A percentile compares a stretch with the other conserved stretches of the same genome.
These are phyloP conservation scores for Lophura nycthemera DNA, from an alignment of 2,113 vertebrate species.

Conservation along the genomic window DNA sequence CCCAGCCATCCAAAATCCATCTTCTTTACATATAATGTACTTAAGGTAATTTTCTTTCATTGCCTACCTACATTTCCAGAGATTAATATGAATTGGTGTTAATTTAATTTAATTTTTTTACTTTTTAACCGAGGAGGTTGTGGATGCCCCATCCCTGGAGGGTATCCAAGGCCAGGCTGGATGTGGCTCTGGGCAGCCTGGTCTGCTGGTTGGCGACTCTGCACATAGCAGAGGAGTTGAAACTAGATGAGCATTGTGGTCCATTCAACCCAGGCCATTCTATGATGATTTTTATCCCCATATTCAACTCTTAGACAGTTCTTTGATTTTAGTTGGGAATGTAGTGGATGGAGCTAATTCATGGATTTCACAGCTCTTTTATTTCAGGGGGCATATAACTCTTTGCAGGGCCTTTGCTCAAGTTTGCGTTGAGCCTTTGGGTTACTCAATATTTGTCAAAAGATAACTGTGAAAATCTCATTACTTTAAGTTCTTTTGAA, in stretches of 20 bases:
- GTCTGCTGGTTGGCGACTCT: too few species aligned
- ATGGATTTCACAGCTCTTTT: background rate
- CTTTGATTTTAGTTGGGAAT: background rate
- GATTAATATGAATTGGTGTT: background rate
- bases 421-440: background rate
- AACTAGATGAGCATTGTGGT: too few species aligned
- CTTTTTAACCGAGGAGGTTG: too few species aligned
- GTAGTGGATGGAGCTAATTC: background rate
- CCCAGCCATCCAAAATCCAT: background rate
- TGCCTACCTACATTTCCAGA: background rate
- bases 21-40: background rate
- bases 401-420: background rate
- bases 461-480: background rate
- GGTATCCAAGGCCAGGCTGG: too few species aligned
- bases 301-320: background rate
- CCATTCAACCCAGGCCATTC: too few species aligned
- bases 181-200: too few species aligned
- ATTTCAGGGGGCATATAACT: background rate
- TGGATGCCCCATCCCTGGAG: too few species aligned
- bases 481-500: constrained; percentile 8
- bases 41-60: rapidly evolving
- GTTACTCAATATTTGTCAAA: constrained; percentile 13
- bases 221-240: too few species aligned
- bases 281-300: background rate
- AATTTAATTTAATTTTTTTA: background rate